Percentiles rank a stretch among this genome's conserved stretches.
phyloP scores from a whole-genome alignment of 2,888 invertebrate genomes.

The Halocaridina rubra region DNA sequence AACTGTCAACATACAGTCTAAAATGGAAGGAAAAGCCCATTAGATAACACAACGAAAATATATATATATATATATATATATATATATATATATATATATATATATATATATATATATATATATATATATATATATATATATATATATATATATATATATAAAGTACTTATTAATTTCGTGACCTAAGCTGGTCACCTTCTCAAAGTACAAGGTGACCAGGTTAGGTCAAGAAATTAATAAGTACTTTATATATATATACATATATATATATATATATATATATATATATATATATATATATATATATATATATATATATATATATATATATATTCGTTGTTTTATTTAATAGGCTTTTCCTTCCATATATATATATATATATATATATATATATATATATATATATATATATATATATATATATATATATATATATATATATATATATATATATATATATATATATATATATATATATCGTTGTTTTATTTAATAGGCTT shows the following conservation, averaged over 20 bases:
- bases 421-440: neutral
- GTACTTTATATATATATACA: neutral
- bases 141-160: neutral
- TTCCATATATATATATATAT: neutral
- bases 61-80: neutral
- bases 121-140: neutral
- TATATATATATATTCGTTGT: neutral
- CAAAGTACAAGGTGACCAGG: neutral
- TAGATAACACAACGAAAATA: too few relatives aligned
- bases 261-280: neutral
- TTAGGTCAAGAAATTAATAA: too few relatives aligned
- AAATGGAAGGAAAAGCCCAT: too few relatives aligned
- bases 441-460: neutral
- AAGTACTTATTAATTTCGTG: neutral
- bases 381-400: neutral
- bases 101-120: constrained; percentile 8
- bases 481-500: too few relatives aligned
- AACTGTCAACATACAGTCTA: too few relatives aligned
- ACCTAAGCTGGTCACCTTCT: neutral
- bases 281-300: neutral
- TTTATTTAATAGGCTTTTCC: too few relatives aligned
- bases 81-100: constrained; percentile 8
- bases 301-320: neutral
- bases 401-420: neutral
- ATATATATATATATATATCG: neutral